Evolutionary conservation across 2,888 invertebrate species (phyloP).

Genomic region (Microdon myrmicae): DNA sequence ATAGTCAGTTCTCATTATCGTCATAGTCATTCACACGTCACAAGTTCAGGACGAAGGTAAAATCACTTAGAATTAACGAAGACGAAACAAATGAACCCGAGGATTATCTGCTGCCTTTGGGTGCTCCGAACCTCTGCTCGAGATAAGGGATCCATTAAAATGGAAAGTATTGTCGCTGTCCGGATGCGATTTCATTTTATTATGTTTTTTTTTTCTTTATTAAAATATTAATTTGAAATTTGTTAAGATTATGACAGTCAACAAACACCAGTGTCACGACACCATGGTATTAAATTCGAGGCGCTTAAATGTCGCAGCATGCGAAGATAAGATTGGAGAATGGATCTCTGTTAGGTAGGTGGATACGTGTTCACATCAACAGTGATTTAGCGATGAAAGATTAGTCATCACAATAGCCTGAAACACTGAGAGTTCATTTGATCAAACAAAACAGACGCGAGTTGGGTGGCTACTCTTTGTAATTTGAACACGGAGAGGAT

Average conservation of each 20-base stretch:
- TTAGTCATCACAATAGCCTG: slow-evolving; percentile 4
- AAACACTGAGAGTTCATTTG: no score
- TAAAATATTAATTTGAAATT: slow-evolving; percentile 42
- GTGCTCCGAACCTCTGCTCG: slow-evolving; percentile 8
- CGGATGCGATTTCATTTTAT: slow-evolving; percentile 11
- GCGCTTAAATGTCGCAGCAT: slow-evolving; percentile 49
- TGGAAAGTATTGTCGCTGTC: slow-evolving; percentile 13
- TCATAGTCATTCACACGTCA: slow-evolving; percentile 5
- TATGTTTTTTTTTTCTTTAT: slow-evolving; percentile 11
- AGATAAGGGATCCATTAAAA: slow-evolving; percentile 48
- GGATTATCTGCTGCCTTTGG: slow-evolving; percentile 39
- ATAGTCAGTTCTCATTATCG: not conserved
- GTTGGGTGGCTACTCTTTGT: no score
- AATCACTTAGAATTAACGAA: slow-evolving; percentile 40
- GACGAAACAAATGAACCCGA: slow-evolving; percentile 30
- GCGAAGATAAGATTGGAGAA: slow-evolving; percentile 39
- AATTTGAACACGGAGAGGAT: no score
- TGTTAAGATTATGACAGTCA: slow-evolving; percentile 42
- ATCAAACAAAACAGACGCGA: no score
- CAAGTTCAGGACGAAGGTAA: slow-evolving; percentile 12
- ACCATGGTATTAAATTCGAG: slow-evolving; percentile 42
- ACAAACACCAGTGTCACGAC: slow-evolving; percentile 51
- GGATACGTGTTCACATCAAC: slow-evolving; percentile 6
- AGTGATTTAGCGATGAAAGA: not conserved
- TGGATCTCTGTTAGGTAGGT: not conserved